Base-by-base conservation (phyloP, 1,140 invertebrate genomes). In the Diuraphis noxia region DNA sequence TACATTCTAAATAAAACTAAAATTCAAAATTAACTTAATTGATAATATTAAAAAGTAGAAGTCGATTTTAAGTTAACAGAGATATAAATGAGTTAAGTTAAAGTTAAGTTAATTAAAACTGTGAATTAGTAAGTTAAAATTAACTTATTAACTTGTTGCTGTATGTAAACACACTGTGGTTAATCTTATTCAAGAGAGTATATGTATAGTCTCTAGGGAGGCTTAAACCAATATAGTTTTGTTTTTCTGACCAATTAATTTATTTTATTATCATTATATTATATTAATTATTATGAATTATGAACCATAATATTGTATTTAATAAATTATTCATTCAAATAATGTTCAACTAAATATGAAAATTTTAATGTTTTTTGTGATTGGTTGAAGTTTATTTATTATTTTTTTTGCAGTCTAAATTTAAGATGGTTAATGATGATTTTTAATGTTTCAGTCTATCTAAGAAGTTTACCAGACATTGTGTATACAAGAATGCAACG, bases 401-500 rank as follows among this genome's bases (percentile, higher is more conserved):
- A n/a, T 25, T 52, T 46, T 46, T 36, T 88, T 38, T 92, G 4
- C 1, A n/a, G n/a, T 2, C 0, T 34, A 10, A n/a, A 38, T 81
- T 41, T 92, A 38, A 79, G 81, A n/a, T 25, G 36, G 2, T 86
- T 8, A n/a, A 63, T 63, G 34, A 34, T 77, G n/a, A 25, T 17
- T 88, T 92, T 34, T 84, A 9, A 87, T 88, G 5, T 92, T 92
- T 34, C 92, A 93, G 95, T 96, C n/a, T 96, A 96, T 92, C 92
- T 96, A 87, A 93, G 94, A 92, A 94, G 95, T 87, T 93, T 93
- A 72, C 95, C 95, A 10, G 93, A 95, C 92, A 93, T 94, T 36
- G 95, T 94, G 36, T 94, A 93, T 93, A 92, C 94, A n/a, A 93
- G 95, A 92, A 94, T 96, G 92, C 93, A 94, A 92, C 93, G 93